A percentile compares a stretch with the other conserved stretches of the same genome.
phyloP scores from a whole-genome alignment of 2,113 vertebrate genomes.

The Oreochromis aureus region DNA sequence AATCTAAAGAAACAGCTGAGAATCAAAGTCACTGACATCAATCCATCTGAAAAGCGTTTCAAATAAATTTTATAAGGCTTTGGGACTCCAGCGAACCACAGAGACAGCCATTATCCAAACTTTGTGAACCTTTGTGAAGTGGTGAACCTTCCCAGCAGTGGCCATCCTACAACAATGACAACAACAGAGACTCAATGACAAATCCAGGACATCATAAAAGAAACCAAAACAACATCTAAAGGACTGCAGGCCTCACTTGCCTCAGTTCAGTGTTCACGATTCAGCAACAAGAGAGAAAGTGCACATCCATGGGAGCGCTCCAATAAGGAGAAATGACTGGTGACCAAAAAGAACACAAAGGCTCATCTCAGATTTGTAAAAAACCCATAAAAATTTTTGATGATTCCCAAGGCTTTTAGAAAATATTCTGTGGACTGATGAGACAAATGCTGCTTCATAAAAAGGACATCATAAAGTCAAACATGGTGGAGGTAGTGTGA shows the following conservation, averaged over 20 bases:
- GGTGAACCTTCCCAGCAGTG: neutral
- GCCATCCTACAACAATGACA: neutral
- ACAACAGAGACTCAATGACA: neutral
- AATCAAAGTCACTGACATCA: neutral
- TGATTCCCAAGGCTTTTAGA: neutral
- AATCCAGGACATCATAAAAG: neutral
- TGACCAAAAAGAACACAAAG: neutral
- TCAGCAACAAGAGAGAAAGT: neutral
- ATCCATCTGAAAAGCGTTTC: neutral
- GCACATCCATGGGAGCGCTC: neutral
- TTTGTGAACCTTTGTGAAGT: neutral
- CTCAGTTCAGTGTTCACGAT: neutral
- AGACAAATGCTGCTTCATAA: neutral
- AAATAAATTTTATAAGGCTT: neutral
- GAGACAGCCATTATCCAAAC: neutral
- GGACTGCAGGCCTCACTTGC: neutral
- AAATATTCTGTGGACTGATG: neutral
- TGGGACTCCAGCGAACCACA: neutral
- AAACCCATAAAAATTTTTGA: neutral
- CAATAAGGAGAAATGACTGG: neutral
- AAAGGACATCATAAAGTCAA: neutral
- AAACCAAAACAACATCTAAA: neutral
- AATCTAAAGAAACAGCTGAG: neutral
- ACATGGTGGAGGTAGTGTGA: neutral
- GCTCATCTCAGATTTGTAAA: neutral